Conservation (phyloP, 2,113 vertebrate genomes). For the Gymnorhina tibicen region DNA sequence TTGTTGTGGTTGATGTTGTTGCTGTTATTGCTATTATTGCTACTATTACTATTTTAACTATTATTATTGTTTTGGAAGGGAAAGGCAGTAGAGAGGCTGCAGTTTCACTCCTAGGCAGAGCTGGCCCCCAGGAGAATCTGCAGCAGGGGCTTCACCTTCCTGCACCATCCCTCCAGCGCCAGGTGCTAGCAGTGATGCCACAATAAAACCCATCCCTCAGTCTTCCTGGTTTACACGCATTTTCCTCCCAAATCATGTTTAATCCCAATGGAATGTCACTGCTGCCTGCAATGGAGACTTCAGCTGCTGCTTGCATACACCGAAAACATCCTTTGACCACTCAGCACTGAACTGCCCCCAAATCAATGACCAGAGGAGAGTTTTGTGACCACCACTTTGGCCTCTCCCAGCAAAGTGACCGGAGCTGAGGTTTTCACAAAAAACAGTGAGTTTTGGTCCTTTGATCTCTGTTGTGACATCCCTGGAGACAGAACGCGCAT, state of each 20-base stretch:
- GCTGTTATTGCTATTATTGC: not conserved
- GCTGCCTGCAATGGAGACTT: accelerated
- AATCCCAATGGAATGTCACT: not conserved
- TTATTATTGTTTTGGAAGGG: not conserved
- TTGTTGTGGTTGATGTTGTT: not conserved
- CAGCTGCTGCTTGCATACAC: not conserved
- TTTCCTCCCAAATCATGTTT: not conserved
- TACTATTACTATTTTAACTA: not conserved
- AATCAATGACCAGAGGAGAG: not conserved
- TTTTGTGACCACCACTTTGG: accelerated
- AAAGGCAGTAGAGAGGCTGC: not conserved
- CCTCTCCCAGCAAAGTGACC: not conserved
- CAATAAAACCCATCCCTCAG: not conserved
- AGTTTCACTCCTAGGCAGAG: not conserved
- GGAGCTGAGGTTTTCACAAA: not conserved
- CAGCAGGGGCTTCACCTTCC: not conserved
- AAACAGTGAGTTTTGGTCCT: not conserved
- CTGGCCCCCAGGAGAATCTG: not conserved
- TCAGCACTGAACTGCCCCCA: not conserved
- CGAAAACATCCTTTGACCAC: not conserved
- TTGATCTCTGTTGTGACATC: not conserved
- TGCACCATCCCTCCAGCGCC: accelerated
- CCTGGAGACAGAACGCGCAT: not conserved
- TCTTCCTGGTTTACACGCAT: not conserved
- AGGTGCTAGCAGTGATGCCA: not conserved